Evolutionary conservation across 2,113 vertebrate species (phyloP), one percentile per base, ranked within the genome.

Genomic region (Lutjanus erythropterus): DNA sequence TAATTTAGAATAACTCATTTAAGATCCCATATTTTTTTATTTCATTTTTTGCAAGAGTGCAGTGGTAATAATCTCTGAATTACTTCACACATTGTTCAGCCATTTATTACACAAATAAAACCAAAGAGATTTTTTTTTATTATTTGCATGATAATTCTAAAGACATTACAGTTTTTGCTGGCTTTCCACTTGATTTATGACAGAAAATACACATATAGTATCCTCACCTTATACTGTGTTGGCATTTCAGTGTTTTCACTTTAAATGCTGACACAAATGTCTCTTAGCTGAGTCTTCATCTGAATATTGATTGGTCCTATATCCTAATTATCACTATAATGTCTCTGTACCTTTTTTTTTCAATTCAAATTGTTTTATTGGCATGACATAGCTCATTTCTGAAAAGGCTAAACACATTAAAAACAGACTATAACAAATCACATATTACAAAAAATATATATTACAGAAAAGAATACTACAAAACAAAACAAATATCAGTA

Each of bases 241-340:
- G 39, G 50, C n/a, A 25, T 44, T 31, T 33, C 1, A 23, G 8
- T 33, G 5, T 19, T 5, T 35, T 14, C 23, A 39, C 31, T 66
- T 44, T 21, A 46, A 46, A 72, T 16, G 23, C 60, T 59, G 31
- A 9, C 58, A 19, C 44, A 46, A 29, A 77, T 56, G 14, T 46
- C 25, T 64, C 16, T 9, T 25, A 41, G 61, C 44, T 50, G 10
- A 37, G 7, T 29, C 27, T 46, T 25, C 19, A 8, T 46, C n/a
- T 49, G 19, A 64, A 27, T 56, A 10, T 65, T 12, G 3, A 66
- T 66, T 58, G n/a, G n/a, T n/a, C n/a, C n/a, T n/a, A n/a, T 11
- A 37, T n/a, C 61, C 27, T 55, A 11, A 31, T 64, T 64, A 33
- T 39, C 9, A 10, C 37, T 1, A 10, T 9, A 39, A 39, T 39